Conservation (phyloP, 2,113 vertebrate genomes). For the Elephas maximus region DNA sequence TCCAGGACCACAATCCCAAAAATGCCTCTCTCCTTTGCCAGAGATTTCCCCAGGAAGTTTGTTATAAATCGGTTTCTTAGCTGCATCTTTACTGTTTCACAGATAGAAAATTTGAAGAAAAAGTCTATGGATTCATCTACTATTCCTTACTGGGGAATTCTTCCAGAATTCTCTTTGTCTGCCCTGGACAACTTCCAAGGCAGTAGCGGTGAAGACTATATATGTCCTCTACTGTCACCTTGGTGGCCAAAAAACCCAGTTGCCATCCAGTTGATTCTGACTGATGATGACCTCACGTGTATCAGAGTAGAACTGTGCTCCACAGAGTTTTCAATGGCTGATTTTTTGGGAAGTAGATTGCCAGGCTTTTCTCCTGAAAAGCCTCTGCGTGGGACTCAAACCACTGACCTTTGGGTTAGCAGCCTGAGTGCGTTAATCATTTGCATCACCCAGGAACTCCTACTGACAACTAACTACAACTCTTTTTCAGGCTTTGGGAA, state of each 20-base stretch:
- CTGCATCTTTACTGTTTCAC: background rate
- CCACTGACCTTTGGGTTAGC: background rate
- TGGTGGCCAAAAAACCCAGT: background rate
- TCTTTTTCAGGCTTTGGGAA: background rate
- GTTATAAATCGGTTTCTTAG: background rate
- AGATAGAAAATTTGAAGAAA: background rate
- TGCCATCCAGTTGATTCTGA: background rate
- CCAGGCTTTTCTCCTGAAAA: background rate
- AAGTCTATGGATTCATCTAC: background rate
- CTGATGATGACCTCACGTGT: background rate
- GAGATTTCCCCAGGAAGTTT: background rate
- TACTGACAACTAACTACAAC: background rate
- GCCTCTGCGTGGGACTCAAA: background rate
- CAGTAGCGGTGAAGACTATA: background rate
- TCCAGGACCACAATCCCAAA: background rate
- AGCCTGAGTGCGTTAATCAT: background rate
- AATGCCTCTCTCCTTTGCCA: background rate
- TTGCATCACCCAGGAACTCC: background rate
- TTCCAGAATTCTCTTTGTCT: constrained; percentile 33
- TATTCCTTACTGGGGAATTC: constrained; percentile 3
- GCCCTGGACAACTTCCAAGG: background rate
- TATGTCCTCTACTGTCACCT: background rate
- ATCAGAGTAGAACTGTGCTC: background rate
- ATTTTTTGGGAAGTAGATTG: background rate
- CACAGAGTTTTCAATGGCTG: background rate